A percentile compares a stretch with the other conserved stretches of the same genome.
Evolutionary conservation across 2,797 vertebrate genomes (phyloP).

Genomic region (Phaenicophaeus curvirostris): DNA sequence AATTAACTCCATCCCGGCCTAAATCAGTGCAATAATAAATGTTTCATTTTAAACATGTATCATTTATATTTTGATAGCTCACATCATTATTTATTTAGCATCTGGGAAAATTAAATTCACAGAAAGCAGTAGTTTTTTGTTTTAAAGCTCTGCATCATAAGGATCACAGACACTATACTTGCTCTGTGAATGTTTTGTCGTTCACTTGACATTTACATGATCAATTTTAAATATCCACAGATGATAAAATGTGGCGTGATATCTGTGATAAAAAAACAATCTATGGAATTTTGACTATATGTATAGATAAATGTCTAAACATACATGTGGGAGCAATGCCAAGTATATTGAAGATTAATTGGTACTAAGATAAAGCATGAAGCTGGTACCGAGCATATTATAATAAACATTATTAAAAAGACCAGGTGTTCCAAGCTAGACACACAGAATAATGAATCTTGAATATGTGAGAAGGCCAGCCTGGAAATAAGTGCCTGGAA

Average conservation of each 20-base stretch:
- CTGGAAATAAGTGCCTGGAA: no score
- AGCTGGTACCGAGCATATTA: no score
- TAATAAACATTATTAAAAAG: no score
- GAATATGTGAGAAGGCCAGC: no score
- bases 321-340: no score
- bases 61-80: neutral
- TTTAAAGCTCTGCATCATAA: neutral
- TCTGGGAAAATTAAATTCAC: neutral
- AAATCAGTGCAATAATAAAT: neutral
- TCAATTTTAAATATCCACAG: neutral
- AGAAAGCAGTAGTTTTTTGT: neutral
- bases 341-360: no score
- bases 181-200: neutral
- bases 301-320: no score
- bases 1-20: no score
- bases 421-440: no score
- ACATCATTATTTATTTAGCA: neutral
- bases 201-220: neutral
- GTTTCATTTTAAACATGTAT: neutral
- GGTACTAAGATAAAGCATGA: no score
- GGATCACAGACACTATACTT: neutral
- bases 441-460: no score
- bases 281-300: neutral
- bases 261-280: neutral
- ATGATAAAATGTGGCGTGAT: neutral